phyloP scores from a whole-genome alignment of 2,888 invertebrate species.

The Plebejus anna region DNA sequence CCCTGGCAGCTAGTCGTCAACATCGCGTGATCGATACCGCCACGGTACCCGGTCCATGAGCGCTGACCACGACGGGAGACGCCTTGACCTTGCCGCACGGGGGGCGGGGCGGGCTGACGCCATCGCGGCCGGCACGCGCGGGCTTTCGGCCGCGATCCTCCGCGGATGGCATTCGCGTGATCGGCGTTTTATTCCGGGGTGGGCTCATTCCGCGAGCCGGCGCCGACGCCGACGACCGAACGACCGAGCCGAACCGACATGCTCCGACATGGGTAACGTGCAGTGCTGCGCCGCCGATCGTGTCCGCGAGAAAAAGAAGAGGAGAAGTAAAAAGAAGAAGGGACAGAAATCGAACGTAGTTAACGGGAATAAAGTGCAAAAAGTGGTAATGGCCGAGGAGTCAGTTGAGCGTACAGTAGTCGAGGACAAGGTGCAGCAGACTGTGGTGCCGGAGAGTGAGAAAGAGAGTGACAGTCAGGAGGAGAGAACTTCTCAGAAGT shows the following conservation, averaged over 20 bases:
- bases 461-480: conserved; percentile 41
- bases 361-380: conserved; percentile 56
- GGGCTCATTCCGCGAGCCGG: conserved; percentile 74
- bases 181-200: conserved; percentile 68
- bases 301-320: conserved; percentile 62
- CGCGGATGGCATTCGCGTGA: conserved; percentile 76
- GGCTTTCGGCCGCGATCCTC: conserved; percentile 80
- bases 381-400: conserved; percentile 65
- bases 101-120: conserved; percentile 73
- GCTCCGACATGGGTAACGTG: conserved; percentile 78
- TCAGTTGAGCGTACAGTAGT: conserved; percentile 55
- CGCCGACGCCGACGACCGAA: conserved; percentile 78
- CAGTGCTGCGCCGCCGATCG: conserved; percentile 77
- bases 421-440: conserved; percentile 52
- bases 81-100: conserved; percentile 77
- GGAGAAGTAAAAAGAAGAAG: conserved; percentile 55
- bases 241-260: conserved; percentile 77
- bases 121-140: conserved; percentile 68
- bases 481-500: conserved; percentile 44
- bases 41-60: conserved; percentile 32
- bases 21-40: conserved; percentile 70
- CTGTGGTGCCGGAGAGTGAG: conserved; percentile 42
- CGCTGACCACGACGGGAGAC: conserved; percentile 48
- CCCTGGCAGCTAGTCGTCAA: conserved; percentile 73
- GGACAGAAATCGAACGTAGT: conserved; percentile 51